Base-by-base conservation (phyloP, 1,140 invertebrate species). In the Drosophila pseudoananassae region DNA sequence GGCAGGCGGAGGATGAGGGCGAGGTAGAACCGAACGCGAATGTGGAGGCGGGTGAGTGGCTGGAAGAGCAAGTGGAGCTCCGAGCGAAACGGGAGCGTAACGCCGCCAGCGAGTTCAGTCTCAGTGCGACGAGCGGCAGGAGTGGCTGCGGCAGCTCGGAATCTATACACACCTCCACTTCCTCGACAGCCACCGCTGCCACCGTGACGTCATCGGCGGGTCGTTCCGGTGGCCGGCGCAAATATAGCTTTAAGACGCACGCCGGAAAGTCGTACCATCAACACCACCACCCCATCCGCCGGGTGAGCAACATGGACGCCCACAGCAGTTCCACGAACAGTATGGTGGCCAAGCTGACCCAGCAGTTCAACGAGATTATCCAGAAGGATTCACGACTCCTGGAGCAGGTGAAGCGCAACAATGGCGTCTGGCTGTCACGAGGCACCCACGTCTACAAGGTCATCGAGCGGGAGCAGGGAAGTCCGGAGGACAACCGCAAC, bases 361-460 rank as follows among this genome's bases (percentile, higher is more conserved):
- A 92, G 36, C 92, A 92, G 56, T 93, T 93, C 65, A 93, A 93
- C 77, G 85, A 92, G 72, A 84, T 93, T 51, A 91, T 92, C 54
- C 90, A 90, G 29, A 90, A 92, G 43, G 92, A 92, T 60, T 70
- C 68, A 1, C 72, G 73, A 0, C 56, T 93, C 0, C 68, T 92
- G 45, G 87, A 92, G 55, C 91, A 92, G 58, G 91, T 92, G 6
- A 92, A 92, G 68, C 76, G 80, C 2, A 90, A 89, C 38, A 85
- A 92, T 51, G 92, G 90, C 12, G 78, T 91, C 1, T 78, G 82
- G 66, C 38, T 91, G 7, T 59, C 84, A 5, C 65, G 88, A 7
- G 88, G 90, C 31, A 64, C 78, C 0, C 79, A 89, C 71, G 79
- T 92, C 60, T 90, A 91, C 57, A 92, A 91, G 66, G 79, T 90